Evolutionary conservation across 1,140 invertebrate species (phyloP).

Genomic region (Trachymyrmex septentrionalis): DNA sequence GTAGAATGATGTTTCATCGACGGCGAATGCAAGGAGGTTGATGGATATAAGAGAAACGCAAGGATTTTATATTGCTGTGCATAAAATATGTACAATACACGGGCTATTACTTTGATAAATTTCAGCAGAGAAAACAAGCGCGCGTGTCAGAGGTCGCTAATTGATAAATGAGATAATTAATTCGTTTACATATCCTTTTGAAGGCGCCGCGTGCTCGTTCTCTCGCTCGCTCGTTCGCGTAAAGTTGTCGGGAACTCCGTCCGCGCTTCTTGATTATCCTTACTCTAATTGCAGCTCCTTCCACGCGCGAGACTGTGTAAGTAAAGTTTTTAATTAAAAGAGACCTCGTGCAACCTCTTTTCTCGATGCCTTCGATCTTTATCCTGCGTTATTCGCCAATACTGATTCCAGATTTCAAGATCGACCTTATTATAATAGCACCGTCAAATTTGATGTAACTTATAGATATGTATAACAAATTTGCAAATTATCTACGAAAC

Average conservation of each 20-base stretch:
- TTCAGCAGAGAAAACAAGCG: conserved; percentile 20
- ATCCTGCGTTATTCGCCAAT: conserved; percentile 6
- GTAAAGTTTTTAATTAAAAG: conserved; percentile 80
- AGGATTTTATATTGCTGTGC: conserved; percentile 12
- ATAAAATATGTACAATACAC: conserved; percentile 48
- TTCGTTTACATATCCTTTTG: conserved; percentile 74
- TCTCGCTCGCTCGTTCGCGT: background rate
- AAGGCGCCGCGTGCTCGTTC: conserved; percentile 43
- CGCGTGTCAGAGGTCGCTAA: conserved; percentile 57
- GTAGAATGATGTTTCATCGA: conserved; percentile 14
- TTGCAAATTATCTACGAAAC: background rate
- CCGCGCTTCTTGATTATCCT: conserved; percentile 75
- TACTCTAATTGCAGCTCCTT: conserved; percentile 71
- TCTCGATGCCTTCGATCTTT: conserved; percentile 30
- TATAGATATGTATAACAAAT: background rate
- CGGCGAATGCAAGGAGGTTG: background rate
- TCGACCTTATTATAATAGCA: background rate
- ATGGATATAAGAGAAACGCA: background rate
- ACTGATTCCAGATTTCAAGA: conserved; percentile 10
- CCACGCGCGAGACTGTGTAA: conserved; percentile 25
- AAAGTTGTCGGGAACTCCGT: conserved; percentile 63
- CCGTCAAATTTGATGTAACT: background rate
- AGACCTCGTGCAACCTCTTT: conserved; percentile 24
- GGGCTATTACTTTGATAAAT: conserved; percentile 51
- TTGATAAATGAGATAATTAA: conserved; percentile 77